Base-by-base conservation (phyloP, 2,888 invertebrate genomes). In the Melanostoma mellinum region DNA sequence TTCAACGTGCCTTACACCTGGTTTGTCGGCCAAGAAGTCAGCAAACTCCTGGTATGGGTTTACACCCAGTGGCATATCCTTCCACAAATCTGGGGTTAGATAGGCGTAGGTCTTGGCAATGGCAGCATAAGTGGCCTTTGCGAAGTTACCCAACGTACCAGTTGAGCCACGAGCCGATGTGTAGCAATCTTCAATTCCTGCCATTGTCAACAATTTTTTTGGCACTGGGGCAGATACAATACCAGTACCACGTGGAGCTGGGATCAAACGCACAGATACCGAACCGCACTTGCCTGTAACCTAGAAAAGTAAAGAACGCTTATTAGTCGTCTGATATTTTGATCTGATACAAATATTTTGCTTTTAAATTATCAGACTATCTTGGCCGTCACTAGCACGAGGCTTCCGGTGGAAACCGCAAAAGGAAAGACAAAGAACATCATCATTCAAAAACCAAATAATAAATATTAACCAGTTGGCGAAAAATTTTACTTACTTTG, bases 201-300 rank as follows among this genome's bases (percentile, higher is more conserved):
- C 99, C 99, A 99, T 99, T 90, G 96, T 97, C 87, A 99, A 94
- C 81, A 99, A 93, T 92, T 99, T 99, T 93, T 99, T 99, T 33
- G 99, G 99, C 1, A 99, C 99, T 58, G 99, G 99, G 44, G 99
- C 99, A 71, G 98, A 98, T 78, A 99, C 99, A 92, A 99, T 99
- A 81, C 99, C 99, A 85, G 99, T 99, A 94, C 99, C 99, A 93
- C 99, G 96, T 35, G 99, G 99, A 69, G 99, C 99, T 46, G 99
- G 99, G 89, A 99, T 99, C 89, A 99, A 93, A 89, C 99, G 95
- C 88, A 99, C 99, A 40, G 97, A 96, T 40, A 99, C 99, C 33
- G 99, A 99, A 88, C 99, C 99, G 92, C 99, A 99, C 92, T 99
- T 99, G 79, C 99, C 99, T 86, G 99, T 99, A 9, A 99, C 98